Evolutionary conservation across 2,113 vertebrate genomes (phyloP), one percentile per base, ranked within the genome.

Genomic region (Aegypius monachus): DNA sequence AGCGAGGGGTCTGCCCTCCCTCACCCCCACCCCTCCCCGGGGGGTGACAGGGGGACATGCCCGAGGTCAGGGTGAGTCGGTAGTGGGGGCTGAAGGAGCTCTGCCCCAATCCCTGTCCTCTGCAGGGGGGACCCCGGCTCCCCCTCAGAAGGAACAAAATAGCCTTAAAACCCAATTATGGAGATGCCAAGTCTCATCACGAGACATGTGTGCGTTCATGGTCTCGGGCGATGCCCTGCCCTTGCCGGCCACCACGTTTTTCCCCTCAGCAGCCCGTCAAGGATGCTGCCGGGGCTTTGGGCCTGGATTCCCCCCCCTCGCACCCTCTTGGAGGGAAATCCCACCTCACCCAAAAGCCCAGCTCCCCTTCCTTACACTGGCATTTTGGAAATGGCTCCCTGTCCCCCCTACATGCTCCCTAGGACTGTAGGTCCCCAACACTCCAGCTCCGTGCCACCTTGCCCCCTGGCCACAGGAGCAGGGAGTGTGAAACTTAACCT

Each of bases 141-240:
- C 22, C 23, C 42, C 13, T 72, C 13, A 40, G 34, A 93, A 88
- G 36, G 36, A 81, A 20, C 16, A 66, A 63, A 89, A 40, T 56
- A 61, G 11, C 59, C 42, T 87, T 71, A 47, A 89, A 91, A 87
- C 58, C 34, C 50, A 59, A 12, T 34, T 88, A 16, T 1, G 6
- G 52, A 50, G 40, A 31, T 79, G 14, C 25, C 14, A 32, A n/a
- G 31, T 31, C 65, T 36, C 43, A 15, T 63, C 63, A 23, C 0
- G 2, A 58, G 74, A 29, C 4, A 1, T 3, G 11, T 5, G 13
- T 29, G 32, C 1, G 0, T 53, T 70, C 7, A 6, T 9, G 7
- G 8, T 43, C 36, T 65, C 3, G 0, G 38, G 36, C 22, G 34
- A 42, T 78, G 53, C 26, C 65, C n/a, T 29, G 31, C 31, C 22